Evolutionary conservation across 2,797 vertebrate genomes (phyloP).

Genomic region (Mormyrus hasselquistii): DNA sequence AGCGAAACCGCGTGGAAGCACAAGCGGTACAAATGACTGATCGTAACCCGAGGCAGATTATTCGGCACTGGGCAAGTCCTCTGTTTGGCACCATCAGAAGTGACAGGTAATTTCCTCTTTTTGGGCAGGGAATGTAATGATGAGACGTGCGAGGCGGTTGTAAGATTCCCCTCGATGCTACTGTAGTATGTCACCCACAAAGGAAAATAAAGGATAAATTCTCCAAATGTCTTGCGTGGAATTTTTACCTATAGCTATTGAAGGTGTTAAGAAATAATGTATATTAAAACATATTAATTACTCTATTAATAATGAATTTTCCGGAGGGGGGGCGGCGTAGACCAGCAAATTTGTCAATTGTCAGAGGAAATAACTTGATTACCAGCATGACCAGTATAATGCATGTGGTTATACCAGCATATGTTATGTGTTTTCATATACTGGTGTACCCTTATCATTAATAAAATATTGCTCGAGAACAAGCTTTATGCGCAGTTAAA

Average conservation of each 20-base stretch:
- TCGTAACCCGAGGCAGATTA: conserved; percentile 1
- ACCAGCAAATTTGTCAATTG: background rate
- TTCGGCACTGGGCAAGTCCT: background rate
- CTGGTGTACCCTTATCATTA: background rate
- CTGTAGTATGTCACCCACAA: conserved; percentile 16
- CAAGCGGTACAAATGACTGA: background rate
- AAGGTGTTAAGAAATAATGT: background rate
- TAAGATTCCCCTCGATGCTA: conserved; percentile 22
- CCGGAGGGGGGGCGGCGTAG: background rate
- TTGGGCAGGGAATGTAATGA: conserved; percentile 27
- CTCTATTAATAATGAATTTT: background rate
- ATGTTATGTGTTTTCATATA: background rate
- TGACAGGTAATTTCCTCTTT: background rate
- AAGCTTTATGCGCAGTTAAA: background rate
- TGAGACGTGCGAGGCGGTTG: conserved; percentile 14
- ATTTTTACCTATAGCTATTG: background rate
- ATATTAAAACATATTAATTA: background rate
- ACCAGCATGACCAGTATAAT: background rate
- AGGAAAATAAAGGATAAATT: conserved; percentile 19
- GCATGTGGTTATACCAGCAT: background rate
- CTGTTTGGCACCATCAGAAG: background rate
- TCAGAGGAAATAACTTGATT: background rate
- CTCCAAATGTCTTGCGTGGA: background rate
- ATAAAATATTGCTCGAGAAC: background rate
- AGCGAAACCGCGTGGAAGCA: background rate